Percentiles rank a stretch among this genome's conserved stretches.
phyloP scores from a whole-genome alignment of 2,113 vertebrate species.

The Pseudorhombus dupliciocellatus region DNA sequence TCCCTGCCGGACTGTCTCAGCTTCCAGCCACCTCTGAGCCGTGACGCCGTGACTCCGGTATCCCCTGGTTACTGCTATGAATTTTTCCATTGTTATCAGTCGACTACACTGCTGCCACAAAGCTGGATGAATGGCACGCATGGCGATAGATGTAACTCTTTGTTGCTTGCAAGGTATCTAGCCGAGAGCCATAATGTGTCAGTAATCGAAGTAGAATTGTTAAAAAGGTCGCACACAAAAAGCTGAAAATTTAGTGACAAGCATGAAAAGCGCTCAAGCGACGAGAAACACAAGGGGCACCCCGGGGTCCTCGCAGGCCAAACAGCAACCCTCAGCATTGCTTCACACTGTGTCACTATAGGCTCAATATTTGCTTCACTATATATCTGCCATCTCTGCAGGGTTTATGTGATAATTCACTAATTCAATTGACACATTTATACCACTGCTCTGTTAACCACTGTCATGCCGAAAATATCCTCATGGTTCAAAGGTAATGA shows the following conservation, averaged over 20 bases:
- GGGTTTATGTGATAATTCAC: slow-evolving; percentile 42
- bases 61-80: slow-evolving; percentile 87
- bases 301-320: slow-evolving; percentile 54
- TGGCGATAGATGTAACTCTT: slow-evolving; percentile 88
- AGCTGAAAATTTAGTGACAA: slow-evolving; percentile 87
- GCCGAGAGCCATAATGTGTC: slow-evolving; percentile 86
- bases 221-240: slow-evolving; percentile 84
- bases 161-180: slow-evolving; percentile 86
- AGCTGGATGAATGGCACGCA: slow-evolving; percentile 85
- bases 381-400: slow-evolving; percentile 36
- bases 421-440: slow-evolving; percentile 44
- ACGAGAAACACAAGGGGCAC: slow-evolving; percentile 68
- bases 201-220: slow-evolving; percentile 86
- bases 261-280: slow-evolving; percentile 85
- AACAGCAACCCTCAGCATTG: slow-evolving; percentile 40
- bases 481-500: slow-evolving; percentile 1
- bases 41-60: slow-evolving; percentile 79
- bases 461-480: not conserved
- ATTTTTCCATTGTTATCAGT: slow-evolving; percentile 87
- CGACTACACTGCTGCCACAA: slow-evolving; percentile 83
- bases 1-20: slow-evolving; percentile 72
- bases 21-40: slow-evolving; percentile 85
- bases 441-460: slow-evolving; percentile 1
- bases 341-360: slow-evolving; percentile 21
- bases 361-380: slow-evolving; percentile 14